phyloP scores from a whole-genome alignment of 2,797 vertebrate genomes.

The Eulemur rubriventer region DNA sequence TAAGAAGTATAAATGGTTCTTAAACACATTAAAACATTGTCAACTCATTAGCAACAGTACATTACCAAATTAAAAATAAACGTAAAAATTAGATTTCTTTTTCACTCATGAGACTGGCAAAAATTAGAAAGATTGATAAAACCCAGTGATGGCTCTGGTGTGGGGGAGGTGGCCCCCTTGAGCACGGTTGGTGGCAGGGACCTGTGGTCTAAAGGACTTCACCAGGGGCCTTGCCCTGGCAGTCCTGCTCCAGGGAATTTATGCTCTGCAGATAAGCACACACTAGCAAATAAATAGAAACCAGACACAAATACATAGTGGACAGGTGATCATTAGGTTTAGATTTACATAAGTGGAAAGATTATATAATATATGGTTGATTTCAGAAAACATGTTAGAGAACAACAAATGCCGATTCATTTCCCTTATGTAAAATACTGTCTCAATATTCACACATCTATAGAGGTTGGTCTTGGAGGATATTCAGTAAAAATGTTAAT shows the following conservation, averaged over 20 bases:
- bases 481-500: background rate
- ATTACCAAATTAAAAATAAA: background rate
- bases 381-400: constrained; percentile 16
- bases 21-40: background rate
- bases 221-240: too few species aligned
- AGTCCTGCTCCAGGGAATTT: background rate
- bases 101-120: background rate
- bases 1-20: background rate
- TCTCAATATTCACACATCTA: background rate
- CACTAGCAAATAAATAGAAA: background rate
- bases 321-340: background rate
- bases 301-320: background rate
- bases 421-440: background rate
- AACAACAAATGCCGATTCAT: background rate
- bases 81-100: background rate
- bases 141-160: background rate
- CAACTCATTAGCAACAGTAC: background rate
- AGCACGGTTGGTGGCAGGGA: accelerated
- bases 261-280: background rate
- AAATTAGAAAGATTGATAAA: background rate
- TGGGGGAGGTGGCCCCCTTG: accelerated
- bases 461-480: background rate
- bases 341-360: background rate
- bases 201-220: background rate
- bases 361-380: background rate